Conservation (phyloP, 2,797 vertebrate species). For the Clarias fuscus region DNA sequence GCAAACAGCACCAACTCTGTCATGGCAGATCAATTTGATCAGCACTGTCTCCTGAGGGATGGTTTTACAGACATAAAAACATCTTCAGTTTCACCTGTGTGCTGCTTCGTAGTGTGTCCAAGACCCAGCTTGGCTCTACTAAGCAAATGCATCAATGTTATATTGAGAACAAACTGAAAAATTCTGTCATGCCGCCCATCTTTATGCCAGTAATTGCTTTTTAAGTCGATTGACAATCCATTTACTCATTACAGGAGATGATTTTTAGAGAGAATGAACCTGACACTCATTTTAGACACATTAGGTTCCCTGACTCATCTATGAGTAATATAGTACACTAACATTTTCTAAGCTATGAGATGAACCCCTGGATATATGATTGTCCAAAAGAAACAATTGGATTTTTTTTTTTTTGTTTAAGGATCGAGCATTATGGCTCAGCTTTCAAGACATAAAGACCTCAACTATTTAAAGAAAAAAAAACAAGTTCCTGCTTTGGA, state of each 20-base stretch:
- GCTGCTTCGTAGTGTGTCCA: background rate
- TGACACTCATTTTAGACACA: constrained; percentile 62
- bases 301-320: constrained; percentile 59
- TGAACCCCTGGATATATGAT: background rate
- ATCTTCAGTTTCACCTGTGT: constrained; percentile 6
- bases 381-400: background rate
- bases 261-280: constrained; percentile 62
- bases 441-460: background rate
- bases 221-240: constrained; percentile 58
- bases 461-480: background rate
- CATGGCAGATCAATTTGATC: background rate
- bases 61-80: background rate
- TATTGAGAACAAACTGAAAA: constrained; percentile 37
- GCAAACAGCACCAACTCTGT: background rate
- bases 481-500: background rate
- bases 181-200: constrained; percentile 44
- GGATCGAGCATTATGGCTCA: background rate
- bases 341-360: background rate
- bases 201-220: constrained; percentile 62
- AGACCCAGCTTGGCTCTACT: background rate
- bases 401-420: background rate
- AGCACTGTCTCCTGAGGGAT: background rate
- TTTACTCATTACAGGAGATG: constrained; percentile 68
- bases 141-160: constrained; percentile 10
- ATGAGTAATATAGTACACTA: constrained; percentile 46